These are phyloP conservation scores for Psilopogon haemacephalus DNA, from an alignment of 2,113 vertebrate genomes.

Conservation along the genomic window DNA sequence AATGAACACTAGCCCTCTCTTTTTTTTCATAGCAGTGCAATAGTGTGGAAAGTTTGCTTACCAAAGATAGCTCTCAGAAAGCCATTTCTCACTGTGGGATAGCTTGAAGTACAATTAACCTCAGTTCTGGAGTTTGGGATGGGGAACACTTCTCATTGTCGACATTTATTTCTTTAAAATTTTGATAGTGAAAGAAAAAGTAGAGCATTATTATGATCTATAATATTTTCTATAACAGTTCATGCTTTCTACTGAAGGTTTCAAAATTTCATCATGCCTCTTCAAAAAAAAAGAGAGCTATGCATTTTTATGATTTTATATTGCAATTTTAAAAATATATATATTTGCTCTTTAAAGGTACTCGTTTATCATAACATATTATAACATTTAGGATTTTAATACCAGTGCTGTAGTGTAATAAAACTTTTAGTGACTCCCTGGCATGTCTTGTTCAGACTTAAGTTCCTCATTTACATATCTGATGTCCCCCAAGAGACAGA, in stretches of 20 bases:
- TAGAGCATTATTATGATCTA: neutral
- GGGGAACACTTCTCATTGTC: neutral
- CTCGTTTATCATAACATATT: conserved; percentile 62
- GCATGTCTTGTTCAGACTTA: conserved; percentile 74
- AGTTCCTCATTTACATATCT: conserved; percentile 82
- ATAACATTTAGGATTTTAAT: conserved; percentile 63
- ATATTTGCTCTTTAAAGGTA: conserved; percentile 73
- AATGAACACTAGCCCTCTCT: neutral
- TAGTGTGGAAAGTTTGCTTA: neutral
- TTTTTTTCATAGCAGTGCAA: neutral
- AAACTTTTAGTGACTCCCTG: conserved; percentile 78
- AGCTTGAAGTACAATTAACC: neutral
- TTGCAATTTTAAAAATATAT: neutral
- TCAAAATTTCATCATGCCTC: neutral
- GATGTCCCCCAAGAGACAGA: conserved; percentile 80
- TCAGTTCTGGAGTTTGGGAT: neutral
- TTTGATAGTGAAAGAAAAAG: neutral
- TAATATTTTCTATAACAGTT: neutral
- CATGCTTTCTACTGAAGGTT: neutral
- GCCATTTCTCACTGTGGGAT: neutral
- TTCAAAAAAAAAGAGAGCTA: conserved; percentile 58
- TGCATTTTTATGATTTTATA: conserved; percentile 41
- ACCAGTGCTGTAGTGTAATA: conserved; percentile 71
- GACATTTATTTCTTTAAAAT: neutral
- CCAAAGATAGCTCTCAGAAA: neutral